Conservation (phyloP, 2,113 vertebrate species). For the Zosterops japonicus region DNA sequence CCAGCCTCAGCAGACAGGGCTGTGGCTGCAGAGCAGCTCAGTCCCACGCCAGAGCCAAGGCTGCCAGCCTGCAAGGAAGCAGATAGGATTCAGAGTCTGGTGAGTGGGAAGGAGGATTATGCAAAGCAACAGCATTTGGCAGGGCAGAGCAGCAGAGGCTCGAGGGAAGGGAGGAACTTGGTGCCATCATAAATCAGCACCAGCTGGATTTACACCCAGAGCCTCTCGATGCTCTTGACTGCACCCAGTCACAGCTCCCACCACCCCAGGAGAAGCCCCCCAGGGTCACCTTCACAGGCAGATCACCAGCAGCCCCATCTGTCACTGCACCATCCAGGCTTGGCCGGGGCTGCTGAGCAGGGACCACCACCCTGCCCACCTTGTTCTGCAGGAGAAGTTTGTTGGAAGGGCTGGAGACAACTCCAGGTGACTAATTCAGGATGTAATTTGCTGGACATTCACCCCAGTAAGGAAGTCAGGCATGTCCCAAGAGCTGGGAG, state of each 20-base stretch:
- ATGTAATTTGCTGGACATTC: background rate
- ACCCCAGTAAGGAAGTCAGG: background rate
- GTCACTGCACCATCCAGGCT: rapidly evolving
- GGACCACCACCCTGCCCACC: background rate
- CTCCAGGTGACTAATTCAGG: background rate
- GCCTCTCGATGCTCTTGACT: background rate
- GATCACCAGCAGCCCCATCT: background rate
- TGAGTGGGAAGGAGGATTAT: conserved; percentile 35
- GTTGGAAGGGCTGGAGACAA: background rate
- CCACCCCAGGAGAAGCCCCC: background rate
- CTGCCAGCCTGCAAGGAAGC: conserved; percentile 1
- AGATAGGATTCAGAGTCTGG: conserved; percentile 23
- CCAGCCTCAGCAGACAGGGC: background rate
- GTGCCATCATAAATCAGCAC: background rate
- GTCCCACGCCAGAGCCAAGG: background rate
- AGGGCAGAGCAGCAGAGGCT: background rate
- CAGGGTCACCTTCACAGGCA: background rate
- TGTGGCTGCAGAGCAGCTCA: background rate
- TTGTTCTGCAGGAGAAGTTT: background rate
- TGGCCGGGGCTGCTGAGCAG: background rate
- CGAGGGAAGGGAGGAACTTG: background rate
- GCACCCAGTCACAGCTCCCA: background rate
- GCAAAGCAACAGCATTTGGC: conserved; percentile 12
- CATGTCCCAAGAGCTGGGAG: background rate
- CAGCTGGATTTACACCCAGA: background rate